Percentiles rank a stretch among this genome's conserved stretches.
Conservation (phyloP, 2,113 vertebrate genomes). For the Empidonax alnorum region DNA sequence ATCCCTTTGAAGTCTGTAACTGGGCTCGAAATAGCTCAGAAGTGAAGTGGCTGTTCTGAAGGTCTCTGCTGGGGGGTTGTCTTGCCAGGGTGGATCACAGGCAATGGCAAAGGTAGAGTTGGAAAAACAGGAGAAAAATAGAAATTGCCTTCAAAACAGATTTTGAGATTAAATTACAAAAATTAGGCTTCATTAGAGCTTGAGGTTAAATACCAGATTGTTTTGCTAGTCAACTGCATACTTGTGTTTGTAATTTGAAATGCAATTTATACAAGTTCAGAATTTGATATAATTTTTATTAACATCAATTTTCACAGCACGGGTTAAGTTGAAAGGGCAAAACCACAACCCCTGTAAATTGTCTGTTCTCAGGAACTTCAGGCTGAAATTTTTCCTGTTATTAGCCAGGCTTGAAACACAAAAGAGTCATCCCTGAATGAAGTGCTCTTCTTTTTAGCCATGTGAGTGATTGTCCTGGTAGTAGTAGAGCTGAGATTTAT, state of each 20-base stretch:
- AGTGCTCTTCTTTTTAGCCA: background rate
- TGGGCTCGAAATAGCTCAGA: background rate
- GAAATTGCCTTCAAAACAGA: background rate
- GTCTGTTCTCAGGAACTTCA: background rate
- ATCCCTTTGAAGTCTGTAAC: background rate
- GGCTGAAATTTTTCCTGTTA: background rate
- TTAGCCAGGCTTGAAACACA: background rate
- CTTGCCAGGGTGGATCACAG: background rate
- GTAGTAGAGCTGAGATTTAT: background rate
- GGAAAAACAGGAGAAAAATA: background rate
- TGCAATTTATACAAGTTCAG: background rate
- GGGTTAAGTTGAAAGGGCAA: background rate
- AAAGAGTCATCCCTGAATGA: background rate
- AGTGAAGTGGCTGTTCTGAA: background rate
- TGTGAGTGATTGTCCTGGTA: background rate
- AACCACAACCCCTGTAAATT: background rate
- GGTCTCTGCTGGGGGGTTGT: background rate
- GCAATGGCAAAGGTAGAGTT: background rate
- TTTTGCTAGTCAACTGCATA: background rate
- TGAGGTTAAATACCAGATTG: background rate
- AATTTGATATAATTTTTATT: background rate
- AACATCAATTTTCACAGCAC: background rate
- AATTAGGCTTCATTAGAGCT: background rate
- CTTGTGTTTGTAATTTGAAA: background rate
- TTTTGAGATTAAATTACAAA: background rate